Evolutionary conservation across 2,113 vertebrate genomes (phyloP).

Genomic region (Platichthys stellatus): DNA sequence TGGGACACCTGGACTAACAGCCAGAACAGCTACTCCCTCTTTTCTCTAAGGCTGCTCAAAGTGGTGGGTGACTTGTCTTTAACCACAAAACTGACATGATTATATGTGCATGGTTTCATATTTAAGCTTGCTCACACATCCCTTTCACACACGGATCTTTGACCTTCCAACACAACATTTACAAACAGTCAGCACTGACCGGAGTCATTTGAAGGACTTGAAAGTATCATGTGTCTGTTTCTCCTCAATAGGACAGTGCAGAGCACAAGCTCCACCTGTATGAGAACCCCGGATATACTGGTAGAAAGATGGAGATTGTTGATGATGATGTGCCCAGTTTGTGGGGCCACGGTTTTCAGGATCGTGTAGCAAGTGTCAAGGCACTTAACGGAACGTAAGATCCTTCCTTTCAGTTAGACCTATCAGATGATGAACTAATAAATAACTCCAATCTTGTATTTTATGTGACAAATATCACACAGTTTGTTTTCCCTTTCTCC

Average conservation of each 20-base stretch:
- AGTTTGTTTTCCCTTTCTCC: constrained; percentile 9
- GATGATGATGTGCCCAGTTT: constrained; percentile 93
- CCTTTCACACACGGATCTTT: not conserved
- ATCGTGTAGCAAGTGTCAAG: constrained; percentile 90
- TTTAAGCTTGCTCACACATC: not conserved
- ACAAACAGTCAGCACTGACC: not conserved
- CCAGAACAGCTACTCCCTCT: constrained; percentile 86
- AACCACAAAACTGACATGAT: not conserved
- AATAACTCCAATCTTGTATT: not conserved
- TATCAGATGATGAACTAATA: not conserved
- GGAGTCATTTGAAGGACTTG: not conserved
- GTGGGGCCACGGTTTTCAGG: constrained; percentile 94
- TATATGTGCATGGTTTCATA: not conserved
- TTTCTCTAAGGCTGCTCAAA: constrained; percentile 88
- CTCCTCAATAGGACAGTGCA: constrained; percentile 81
- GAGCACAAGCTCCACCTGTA: constrained; percentile 94
- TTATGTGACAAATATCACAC: not conserved
- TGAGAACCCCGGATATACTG: constrained; percentile 86
- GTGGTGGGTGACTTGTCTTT: constrained; percentile 81
- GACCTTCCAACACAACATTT: not conserved
- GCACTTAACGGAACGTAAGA: constrained; percentile 93
- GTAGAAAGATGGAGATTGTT: constrained; percentile 93
- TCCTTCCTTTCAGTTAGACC: not conserved
- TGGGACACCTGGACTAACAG: constrained; percentile 96
- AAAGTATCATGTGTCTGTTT: not conserved